phyloP scores from a whole-genome alignment of 2,888 invertebrate genomes.

The Torymus auratus region DNA sequence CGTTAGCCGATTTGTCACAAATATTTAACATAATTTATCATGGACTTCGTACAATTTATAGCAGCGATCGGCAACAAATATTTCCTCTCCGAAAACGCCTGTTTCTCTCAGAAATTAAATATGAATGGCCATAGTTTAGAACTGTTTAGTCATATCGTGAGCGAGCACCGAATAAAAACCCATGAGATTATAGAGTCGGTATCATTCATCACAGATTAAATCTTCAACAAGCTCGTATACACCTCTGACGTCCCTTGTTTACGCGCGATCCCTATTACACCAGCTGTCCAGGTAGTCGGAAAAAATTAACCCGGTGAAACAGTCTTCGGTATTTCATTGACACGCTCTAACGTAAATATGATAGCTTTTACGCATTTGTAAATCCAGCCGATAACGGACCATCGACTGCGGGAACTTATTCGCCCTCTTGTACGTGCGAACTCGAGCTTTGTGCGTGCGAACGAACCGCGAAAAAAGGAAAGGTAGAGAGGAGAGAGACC shows the following conservation, averaged over 20 bases:
- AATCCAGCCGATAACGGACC: constrained; percentile 48
- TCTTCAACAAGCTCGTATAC: too few species aligned
- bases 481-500: constrained; percentile 5
- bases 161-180: background rate
- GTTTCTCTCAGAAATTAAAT: too few species aligned
- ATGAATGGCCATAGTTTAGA: background rate
- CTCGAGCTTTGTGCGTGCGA: background rate
- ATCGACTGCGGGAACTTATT: constrained; percentile 63
- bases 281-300: too few species aligned
- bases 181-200: background rate
- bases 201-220: too few species aligned
- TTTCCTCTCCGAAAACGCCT: too few species aligned
- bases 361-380: constrained; percentile 53
- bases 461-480: background rate
- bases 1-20: constrained; percentile 10
- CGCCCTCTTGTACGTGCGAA: constrained; percentile 38
- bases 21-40: constrained; percentile 16
- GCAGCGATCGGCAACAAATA: too few species aligned
- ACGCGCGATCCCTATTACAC: too few species aligned
- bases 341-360: constrained; percentile 63
- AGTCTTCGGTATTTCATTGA: background rate
- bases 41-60: too few species aligned
- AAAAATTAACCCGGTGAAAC: too few species aligned
- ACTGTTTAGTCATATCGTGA: background rate
- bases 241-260: too few species aligned